These are phyloP conservation scores for Distichodus sexfasciatus DNA, from an alignment of 2,797 vertebrate species.

Conservation along the genomic window DNA sequence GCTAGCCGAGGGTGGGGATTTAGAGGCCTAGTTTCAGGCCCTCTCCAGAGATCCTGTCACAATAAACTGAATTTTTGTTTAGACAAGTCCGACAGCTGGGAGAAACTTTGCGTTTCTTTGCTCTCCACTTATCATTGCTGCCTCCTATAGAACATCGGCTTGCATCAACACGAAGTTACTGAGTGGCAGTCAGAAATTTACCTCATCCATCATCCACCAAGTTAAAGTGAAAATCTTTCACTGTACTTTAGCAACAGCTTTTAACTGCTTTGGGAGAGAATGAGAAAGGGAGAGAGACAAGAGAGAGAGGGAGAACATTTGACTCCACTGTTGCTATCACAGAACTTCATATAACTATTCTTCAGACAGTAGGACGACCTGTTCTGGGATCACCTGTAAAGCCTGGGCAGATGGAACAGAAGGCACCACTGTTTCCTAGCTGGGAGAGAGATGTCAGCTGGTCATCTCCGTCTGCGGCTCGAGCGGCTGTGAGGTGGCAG, in stretches of 20 bases:
- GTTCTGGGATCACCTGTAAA: conserved; percentile 11
- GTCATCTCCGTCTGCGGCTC: conserved; percentile 12
- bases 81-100: conserved; percentile 54
- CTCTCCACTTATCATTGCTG: conserved; percentile 11
- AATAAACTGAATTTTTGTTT: conserved; percentile 55
- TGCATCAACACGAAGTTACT: background rate
- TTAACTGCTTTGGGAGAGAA: too few species aligned
- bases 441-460: background rate
- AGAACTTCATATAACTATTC: background rate
- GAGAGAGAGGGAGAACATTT: background rate
- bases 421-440: background rate
- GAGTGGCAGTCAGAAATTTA: background rate
- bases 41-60: conserved; percentile 55
- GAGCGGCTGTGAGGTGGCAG: conserved; percentile 13
- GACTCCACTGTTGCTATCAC: background rate
- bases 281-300: background rate
- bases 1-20: conserved; percentile 33
- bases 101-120: conserved; percentile 36
- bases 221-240: too few species aligned
- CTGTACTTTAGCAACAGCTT: too few species aligned
- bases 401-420: conserved; percentile 1
- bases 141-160: conserved; percentile 17
- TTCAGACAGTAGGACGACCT: background rate
- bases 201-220: too few species aligned
- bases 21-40: conserved; percentile 40